Conservation (phyloP, 2,797 vertebrate genomes). For the Alfaro cultratus region DNA sequence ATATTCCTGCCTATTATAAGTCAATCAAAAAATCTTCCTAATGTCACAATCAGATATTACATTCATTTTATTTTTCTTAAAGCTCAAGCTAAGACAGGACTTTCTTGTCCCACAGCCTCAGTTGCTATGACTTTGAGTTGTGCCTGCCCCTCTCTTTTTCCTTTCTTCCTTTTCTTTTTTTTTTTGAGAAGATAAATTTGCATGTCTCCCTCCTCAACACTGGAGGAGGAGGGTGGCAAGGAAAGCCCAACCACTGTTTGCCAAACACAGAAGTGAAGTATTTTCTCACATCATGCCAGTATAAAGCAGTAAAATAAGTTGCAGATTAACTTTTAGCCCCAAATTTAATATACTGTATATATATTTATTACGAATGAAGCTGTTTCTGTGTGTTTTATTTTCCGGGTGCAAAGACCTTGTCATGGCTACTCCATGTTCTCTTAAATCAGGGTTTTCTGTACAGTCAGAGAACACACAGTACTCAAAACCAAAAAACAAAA, state of each 20-base stretch:
- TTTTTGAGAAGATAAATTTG: conserved; percentile 61
- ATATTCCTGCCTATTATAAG: conserved; percentile 4
- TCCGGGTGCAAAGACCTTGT: background rate
- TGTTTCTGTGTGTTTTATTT: background rate
- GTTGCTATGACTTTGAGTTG: conserved; percentile 62
- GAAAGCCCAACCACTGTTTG: conserved; percentile 54
- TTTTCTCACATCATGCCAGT: conserved; percentile 37
- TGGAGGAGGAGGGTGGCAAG: conserved; percentile 62
- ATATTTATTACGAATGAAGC: background rate
- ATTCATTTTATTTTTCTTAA: conserved; percentile 32
- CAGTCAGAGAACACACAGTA: background rate
- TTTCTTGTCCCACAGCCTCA: conserved; percentile 28
- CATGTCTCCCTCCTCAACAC: conserved; percentile 72
- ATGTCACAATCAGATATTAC: conserved; percentile 13
- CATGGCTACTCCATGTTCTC: background rate
- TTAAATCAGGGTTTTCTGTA: conserved; percentile 9
- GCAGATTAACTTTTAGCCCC: background rate
- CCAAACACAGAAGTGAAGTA: conserved; percentile 38
- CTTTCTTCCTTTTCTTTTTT: conserved; percentile 10
- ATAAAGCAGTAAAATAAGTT: background rate
- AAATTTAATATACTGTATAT: background rate
- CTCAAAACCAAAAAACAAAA: background rate
- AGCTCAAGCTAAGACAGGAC: conserved; percentile 37
- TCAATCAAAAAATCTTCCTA: conserved; percentile 30
- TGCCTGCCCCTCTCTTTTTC: conserved; percentile 53